These are phyloP conservation scores for Drosophila parvula DNA, from an alignment of 1,140 invertebrate species.

Conservation along the genomic window DNA sequence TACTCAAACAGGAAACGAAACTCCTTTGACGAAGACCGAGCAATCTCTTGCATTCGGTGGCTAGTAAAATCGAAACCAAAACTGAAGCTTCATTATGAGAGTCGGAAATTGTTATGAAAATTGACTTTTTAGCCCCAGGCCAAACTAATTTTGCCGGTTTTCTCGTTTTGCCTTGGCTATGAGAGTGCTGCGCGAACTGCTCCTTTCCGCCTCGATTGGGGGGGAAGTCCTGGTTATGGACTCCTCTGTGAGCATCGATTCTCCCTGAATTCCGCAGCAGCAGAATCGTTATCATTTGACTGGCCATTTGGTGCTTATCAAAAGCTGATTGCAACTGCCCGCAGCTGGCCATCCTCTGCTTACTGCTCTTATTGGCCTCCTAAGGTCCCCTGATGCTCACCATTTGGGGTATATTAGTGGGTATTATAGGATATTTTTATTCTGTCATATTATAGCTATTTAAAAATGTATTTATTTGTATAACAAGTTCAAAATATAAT, in stretches of 20 bases:
- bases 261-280: conserved; percentile 35
- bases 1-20: conserved; percentile 8
- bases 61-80: conserved; percentile 66
- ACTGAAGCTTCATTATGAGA: conserved; percentile 74
- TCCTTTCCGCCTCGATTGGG: conserved; percentile 23
- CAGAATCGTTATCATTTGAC: conserved; percentile 77
- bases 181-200: conserved; percentile 31
- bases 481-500: too few relatives aligned
- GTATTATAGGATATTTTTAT: neutral
- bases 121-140: conserved; percentile 74
- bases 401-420: neutral
- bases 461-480: too few relatives aligned
- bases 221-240: conserved; percentile 13
- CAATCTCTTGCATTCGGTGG: conserved; percentile 7
- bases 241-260: conserved; percentile 14
- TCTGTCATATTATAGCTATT: too few relatives aligned
- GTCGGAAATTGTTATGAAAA: conserved; percentile 79
- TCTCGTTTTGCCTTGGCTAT: conserved; percentile 17
- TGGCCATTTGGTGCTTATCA: conserved; percentile 80
- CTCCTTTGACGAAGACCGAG: conserved; percentile 1
- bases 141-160: conserved; percentile 73
- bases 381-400: conserved; percentile 8
- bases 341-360: conserved; percentile 48
- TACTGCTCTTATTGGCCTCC: conserved; percentile 11
- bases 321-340: conserved; percentile 78